phyloP scores from a whole-genome alignment of 2,797 vertebrate genomes.

The Sternotherus odoratus region DNA sequence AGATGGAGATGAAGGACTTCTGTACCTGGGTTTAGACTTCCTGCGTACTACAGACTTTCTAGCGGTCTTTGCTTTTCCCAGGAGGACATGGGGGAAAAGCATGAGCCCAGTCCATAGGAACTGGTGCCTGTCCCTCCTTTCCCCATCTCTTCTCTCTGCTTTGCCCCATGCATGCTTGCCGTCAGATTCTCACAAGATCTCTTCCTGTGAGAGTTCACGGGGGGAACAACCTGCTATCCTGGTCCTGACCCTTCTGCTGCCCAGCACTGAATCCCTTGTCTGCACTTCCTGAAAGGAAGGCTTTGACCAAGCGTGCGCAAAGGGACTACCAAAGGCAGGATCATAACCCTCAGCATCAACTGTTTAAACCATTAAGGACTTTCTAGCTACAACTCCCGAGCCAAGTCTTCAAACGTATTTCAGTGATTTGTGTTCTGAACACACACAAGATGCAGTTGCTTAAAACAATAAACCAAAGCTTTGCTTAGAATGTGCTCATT shows the following conservation, averaged over 20 bases:
- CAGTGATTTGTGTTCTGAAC: not conserved
- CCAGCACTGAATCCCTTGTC: not conserved
- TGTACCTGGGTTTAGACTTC: not conserved
- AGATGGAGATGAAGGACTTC: not conserved
- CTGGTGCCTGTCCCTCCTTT: not conserved
- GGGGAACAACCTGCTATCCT: not conserved
- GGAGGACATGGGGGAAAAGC: not conserved
- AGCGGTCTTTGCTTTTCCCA: not conserved
- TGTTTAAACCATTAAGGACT: not conserved
- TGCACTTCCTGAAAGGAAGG: not conserved
- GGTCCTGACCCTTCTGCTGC: not conserved
- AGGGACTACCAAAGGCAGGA: not conserved
- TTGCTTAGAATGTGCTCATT: slow-evolving; percentile 21
- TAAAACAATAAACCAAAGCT: not conserved
- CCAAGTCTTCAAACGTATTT: not conserved
- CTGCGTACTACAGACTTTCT: not conserved
- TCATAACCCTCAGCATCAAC: not conserved
- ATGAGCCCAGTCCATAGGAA: not conserved
- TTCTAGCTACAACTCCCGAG: not conserved
- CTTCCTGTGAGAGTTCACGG: not conserved
- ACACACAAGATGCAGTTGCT: not conserved
- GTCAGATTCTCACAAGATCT: not conserved
- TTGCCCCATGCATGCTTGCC: not conserved
- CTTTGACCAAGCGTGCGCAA: not conserved
- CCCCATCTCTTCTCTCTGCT: not conserved